Base-by-base conservation (phyloP, 2,113 vertebrate species). In the Sigmodon hispidus region DNA sequence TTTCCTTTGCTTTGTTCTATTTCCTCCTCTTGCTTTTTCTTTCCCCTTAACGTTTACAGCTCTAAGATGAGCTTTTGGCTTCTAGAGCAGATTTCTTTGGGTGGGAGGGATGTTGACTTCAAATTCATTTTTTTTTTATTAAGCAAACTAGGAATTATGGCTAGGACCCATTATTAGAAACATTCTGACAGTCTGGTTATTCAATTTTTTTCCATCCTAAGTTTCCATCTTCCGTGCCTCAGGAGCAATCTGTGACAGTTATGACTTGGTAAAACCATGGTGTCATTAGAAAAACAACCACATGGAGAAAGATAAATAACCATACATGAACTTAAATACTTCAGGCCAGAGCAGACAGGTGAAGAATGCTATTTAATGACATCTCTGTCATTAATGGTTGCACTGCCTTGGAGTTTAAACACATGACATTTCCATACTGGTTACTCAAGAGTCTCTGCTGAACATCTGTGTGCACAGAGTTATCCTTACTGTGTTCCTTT, bases 391-490 rank as follows among this genome's bases (percentile, higher is more conserved):
- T 57, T 98, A 86, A 96, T 19, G 34, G 16, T 76, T 80, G 3
- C 0, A 3, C 36, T 31, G 50, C 77, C 10, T 65, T 91, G 73
- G 90, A 81, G 93, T 94, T 94, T 88, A 80, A 94, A 96, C 67
- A 80, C 86, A 94, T 95, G 88, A 31, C 87, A 21, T 52, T 98
- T 96, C 94, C 97, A 97, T 75, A 94, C 93, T 83, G 70, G 83
- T 95, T 95, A 97, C 97, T 70, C 85, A 94, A 97, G 89, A 95
- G 97, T 98, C 96, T 98, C 93, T 96, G 95, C 88, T 94, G 97
- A 98, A 98, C 98, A 98, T 98, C 98, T 98, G 98, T 98, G 97
- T 96, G 93, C 72, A 96, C 80, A 96, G 94, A 96, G 95, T 97
- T 97, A 98, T 92, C 96, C 95, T 17, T 76, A 85, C 69, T 96